Evolutionary conservation across 1,140 invertebrate genomes (phyloP), one percentile per base, ranked within the genome.

Genomic region (Telenomus remus): DNA sequence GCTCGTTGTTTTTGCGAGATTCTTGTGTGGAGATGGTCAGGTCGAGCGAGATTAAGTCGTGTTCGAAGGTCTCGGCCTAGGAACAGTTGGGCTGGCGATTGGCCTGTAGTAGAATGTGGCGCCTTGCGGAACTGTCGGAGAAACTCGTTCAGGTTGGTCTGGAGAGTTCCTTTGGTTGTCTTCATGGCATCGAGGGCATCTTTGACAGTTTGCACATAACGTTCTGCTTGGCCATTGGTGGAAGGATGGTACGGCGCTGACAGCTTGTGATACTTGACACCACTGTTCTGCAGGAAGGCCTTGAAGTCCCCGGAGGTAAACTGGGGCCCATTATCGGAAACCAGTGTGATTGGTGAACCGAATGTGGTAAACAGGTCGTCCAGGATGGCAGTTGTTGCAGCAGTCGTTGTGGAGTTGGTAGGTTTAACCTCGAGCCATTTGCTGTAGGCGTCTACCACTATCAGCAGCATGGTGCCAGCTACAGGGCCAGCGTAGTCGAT

Each of bases 401-500:
- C 4, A 10, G 47, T 50, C 10, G 70, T 79, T 0, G 49, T 78
- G 7, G 64, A 70, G 0, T 8, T 61, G 0, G 76, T 79, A 0
- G 8, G 6, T 13, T 61, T 73, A 0, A 81, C 72, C 60, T 82
- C 75, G 0, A 79, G 71, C 88, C 87, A 90, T 71, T 90, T 90
- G 4, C 84, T 86, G 64, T 80, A 82, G 1, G 86, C 82, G 59
- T 90, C 88, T 0, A 89, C 82, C 0, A 90, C 47, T 0, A 90
- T 77, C 0, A 90, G 61, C 37, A 86, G 84, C 68, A 80, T 75
- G 13, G 57, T 76, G 4, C 78, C 81, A n/a, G 79, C 56, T 10
- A 89, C 81, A 4, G 86, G 84, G 12, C 86, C 87, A 13, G 86
- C 87, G 75, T 84, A 88, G 54, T 90, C 89, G 1, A 88, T 80